Percentiles rank a stretch among this genome's conserved stretches.
phyloP scores from a whole-genome alignment of 2,888 invertebrate species.

The Argyresthia goedartella region DNA sequence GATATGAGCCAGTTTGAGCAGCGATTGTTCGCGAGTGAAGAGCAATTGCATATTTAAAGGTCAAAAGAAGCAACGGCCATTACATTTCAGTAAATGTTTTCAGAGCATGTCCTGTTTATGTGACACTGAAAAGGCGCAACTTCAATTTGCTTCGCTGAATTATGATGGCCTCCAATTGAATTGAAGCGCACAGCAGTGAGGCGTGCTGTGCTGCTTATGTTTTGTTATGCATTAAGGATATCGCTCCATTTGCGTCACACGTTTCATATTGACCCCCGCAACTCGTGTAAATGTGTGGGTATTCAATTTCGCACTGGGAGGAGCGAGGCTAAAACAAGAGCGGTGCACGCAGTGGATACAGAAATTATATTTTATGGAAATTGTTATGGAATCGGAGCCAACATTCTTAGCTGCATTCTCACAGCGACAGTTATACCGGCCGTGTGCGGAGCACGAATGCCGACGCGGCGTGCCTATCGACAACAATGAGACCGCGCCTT shows the following conservation, averaged over 20 bases:
- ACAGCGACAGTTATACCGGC: conserved; percentile 39
- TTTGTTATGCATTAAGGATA: conserved; percentile 23
- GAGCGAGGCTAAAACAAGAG: background rate
- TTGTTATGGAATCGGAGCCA: conserved; percentile 59
- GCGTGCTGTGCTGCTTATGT: conserved; percentile 9
- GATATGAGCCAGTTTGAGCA: too few relatives aligned
- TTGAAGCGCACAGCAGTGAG: background rate
- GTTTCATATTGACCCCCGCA: conserved; percentile 27
- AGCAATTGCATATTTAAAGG: too few relatives aligned
- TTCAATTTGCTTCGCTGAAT: background rate
- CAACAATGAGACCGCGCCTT: conserved; percentile 65
- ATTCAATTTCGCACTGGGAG: conserved; percentile 2
- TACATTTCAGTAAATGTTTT: background rate
- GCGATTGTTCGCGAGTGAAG: too few relatives aligned
- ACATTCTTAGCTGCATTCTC: conserved; percentile 42
- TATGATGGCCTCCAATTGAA: background rate
- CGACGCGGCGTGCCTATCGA: conserved; percentile 44
- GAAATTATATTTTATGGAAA: conserved; percentile 62
- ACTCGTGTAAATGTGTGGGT: conserved; percentile 21
- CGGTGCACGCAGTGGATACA: conserved; percentile 18
- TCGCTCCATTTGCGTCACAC: conserved; percentile 27
- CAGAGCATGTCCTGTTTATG: background rate
- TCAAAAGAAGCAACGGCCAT: too few relatives aligned
- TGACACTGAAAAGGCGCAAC: background rate
- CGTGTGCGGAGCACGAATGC: conserved; percentile 38